These are phyloP conservation scores for Leptodactylus fallax DNA, from an alignment of 2,797 vertebrate genomes.

Conservation along the genomic window DNA sequence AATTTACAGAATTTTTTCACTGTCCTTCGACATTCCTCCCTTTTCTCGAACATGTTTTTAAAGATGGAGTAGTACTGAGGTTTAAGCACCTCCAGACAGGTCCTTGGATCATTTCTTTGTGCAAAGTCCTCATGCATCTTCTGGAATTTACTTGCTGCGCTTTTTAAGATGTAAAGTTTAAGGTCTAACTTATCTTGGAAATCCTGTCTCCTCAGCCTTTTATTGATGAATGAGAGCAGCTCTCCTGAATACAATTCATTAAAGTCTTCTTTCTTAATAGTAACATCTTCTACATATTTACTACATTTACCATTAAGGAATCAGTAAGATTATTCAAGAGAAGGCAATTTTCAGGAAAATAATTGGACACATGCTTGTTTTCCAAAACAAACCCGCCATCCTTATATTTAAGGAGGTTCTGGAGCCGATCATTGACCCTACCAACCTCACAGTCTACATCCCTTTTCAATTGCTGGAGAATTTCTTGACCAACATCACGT, in stretches of 20 bases:
- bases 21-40: constrained; percentile 69
- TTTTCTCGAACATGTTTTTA: constrained; percentile 68
- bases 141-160: constrained; percentile 74
- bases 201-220: constrained; percentile 60
- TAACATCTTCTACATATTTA: constrained; percentile 70
- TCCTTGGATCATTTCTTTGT: constrained; percentile 68
- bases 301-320: constrained; percentile 70
- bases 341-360: not conserved
- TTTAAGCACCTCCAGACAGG: constrained; percentile 68
- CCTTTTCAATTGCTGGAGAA: constrained; percentile 70
- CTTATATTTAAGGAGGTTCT: constrained; percentile 62
- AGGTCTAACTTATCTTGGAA: constrained; percentile 73
- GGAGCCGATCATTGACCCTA: constrained; percentile 68
- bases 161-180: constrained; percentile 74
- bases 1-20: constrained; percentile 64
- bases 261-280: constrained; percentile 70
- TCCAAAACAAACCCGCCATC: not conserved
- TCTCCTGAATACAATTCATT: constrained; percentile 74
- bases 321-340: not conserved
- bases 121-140: constrained; percentile 72
- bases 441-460: constrained; percentile 69
- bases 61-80: constrained; percentile 70
- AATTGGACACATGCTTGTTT: not conserved
- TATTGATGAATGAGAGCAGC: constrained; percentile 74
- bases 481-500: constrained; percentile 70